These are phyloP conservation scores for Oceanodroma leucorhoa DNA, from an alignment of 2,797 vertebrate species.

Conservation along the genomic window DNA sequence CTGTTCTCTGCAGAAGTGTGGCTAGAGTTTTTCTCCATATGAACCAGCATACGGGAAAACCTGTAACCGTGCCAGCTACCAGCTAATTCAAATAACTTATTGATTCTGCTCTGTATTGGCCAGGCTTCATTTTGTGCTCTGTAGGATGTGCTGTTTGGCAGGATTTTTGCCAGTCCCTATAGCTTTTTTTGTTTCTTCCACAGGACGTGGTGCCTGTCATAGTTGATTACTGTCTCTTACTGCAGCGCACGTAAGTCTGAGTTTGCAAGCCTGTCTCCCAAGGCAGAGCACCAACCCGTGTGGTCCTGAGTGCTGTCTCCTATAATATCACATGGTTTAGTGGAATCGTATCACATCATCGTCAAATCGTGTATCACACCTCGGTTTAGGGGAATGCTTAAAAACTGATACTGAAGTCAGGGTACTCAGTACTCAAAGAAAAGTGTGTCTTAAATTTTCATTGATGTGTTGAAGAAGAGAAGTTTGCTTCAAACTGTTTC, in stretches of 20 bases:
- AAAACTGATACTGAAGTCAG: neutral
- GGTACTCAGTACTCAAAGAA: neutral
- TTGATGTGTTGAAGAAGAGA: neutral
- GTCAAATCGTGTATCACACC: neutral
- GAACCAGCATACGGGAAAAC: neutral
- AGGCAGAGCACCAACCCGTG: neutral
- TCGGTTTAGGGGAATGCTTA: neutral
- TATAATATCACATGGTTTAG: accelerated
- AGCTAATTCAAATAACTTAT: neutral
- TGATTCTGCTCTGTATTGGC: neutral
- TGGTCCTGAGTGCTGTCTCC: neutral
- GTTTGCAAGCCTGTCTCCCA: neutral
- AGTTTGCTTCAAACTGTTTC: neutral
- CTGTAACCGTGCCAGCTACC: neutral
- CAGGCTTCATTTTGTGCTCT: neutral
- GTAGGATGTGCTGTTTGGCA: neutral
- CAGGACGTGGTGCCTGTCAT: slow-evolving; percentile 91
- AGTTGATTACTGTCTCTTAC: slow-evolving; percentile 92
- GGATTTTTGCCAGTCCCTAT: neutral
- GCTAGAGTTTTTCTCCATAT: neutral
- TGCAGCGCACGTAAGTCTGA: slow-evolving; percentile 89
- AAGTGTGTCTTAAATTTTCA: neutral
- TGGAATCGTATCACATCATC: neutral
- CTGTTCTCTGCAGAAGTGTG: neutral
- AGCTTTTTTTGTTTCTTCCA: neutral